Conservation (phyloP, 2,113 vertebrate species). For the Sinosuthora webbiana region DNA sequence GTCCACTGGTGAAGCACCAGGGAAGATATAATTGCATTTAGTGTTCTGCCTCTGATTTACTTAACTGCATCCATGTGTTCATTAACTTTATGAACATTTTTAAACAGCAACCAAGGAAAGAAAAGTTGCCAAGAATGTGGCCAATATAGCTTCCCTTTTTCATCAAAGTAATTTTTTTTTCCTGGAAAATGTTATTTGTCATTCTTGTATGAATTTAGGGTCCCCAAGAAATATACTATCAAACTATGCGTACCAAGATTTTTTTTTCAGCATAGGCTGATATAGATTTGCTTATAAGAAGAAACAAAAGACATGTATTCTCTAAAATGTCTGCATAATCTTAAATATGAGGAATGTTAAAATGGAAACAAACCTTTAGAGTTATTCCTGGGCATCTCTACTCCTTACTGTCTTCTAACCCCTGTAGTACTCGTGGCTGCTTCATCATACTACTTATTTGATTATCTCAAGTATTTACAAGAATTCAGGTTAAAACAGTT, state of each 20-base stretch:
- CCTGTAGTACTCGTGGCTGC: fast-evolving
- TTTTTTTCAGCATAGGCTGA: background rate
- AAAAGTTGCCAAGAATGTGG: background rate
- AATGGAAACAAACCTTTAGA: background rate
- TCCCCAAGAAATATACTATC: background rate
- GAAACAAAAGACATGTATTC: background rate
- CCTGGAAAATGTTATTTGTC: background rate
- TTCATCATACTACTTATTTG: background rate
- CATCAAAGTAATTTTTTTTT: background rate
- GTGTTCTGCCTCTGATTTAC: background rate
- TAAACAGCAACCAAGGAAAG: background rate
- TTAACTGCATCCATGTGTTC: background rate
- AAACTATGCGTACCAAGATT: background rate
- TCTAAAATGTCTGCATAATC: background rate
- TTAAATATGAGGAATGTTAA: background rate
- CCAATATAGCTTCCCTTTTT: background rate
- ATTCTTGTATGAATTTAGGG: background rate
- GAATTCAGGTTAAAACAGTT: background rate
- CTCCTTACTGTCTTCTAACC: background rate
- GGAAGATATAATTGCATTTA: background rate
- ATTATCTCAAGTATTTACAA: background rate
- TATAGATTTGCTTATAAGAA: background rate
- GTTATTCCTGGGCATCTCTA: background rate
- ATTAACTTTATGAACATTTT: background rate
- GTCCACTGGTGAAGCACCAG: background rate